A percentile compares a stretch with the other conserved stretches of the same genome.
phyloP scores from a whole-genome alignment of 2,113 vertebrate species.

The Callipepla squamata region DNA sequence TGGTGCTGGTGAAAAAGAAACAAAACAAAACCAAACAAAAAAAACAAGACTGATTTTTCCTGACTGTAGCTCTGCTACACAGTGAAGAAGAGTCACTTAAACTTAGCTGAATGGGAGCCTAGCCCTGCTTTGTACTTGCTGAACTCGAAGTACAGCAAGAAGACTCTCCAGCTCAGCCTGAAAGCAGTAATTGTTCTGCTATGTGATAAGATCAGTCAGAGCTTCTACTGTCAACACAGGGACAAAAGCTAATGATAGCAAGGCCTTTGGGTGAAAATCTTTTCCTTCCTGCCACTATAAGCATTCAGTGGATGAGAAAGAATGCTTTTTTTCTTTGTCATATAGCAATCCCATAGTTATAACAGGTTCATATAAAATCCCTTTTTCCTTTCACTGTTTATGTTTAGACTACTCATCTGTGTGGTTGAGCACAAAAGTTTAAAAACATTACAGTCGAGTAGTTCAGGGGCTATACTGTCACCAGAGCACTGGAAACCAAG shows the following conservation, averaged over 20 bases:
- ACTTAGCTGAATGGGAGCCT: neutral
- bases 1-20: neutral
- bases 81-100: neutral
- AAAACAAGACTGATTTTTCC: neutral
- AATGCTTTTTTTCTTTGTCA: neutral
- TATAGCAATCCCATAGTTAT: neutral
- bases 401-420: neutral
- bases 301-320: neutral
- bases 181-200: no score
- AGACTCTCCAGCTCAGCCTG: neutral
- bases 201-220: neutral
- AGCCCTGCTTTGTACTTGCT: neutral
- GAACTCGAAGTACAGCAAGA: neutral
- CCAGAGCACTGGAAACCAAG: neutral
- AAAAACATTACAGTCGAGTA: neutral
- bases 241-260: slow-evolving; percentile 10
- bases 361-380: neutral
- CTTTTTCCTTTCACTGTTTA: neutral
- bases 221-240: neutral
- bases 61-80: neutral
- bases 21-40: no score
- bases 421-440: neutral
- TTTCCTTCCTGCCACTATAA: neutral
- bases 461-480: neutral
- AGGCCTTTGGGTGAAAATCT: neutral